These are phyloP conservation scores for Poeciliopsis gracilis DNA, from an alignment of 2,797 vertebrate genomes.

Conservation along the genomic window DNA sequence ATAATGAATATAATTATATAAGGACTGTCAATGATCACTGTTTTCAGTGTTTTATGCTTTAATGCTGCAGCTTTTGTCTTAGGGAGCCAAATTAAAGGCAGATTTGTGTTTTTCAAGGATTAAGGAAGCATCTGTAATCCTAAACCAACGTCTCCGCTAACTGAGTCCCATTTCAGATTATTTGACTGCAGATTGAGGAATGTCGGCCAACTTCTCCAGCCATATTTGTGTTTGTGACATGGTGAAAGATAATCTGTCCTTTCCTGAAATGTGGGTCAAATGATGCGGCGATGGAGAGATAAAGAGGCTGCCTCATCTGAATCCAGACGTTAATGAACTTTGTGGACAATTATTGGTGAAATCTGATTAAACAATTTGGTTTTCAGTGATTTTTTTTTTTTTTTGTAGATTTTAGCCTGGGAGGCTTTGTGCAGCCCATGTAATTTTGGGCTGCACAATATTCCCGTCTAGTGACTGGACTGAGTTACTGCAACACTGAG, in stretches of 20 bases:
- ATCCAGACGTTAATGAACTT: background rate
- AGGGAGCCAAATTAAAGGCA: conserved; percentile 23
- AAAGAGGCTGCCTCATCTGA: conserved; percentile 26
- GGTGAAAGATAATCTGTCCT: conserved; percentile 54
- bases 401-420: background rate
- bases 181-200: conserved; percentile 12
- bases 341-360: background rate
- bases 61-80: background rate
- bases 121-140: conserved; percentile 42
- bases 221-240: conserved; percentile 16
- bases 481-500: conserved; percentile 39
- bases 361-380: background rate
- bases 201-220: background rate
- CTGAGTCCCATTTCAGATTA: conserved; percentile 7
- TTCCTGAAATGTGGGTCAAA: conserved; percentile 72
- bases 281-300: conserved; percentile 24
- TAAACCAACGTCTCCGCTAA: conserved; percentile 37
- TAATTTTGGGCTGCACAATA: conserved; percentile 36
- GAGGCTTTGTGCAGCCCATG: background rate
- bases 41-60: background rate
- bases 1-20: background rate
- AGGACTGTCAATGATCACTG: background rate
- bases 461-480: conserved; percentile 41
- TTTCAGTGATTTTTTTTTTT: conserved; percentile 2
- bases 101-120: conserved; percentile 36